Base-by-base conservation (phyloP, 2,113 vertebrate genomes). In the Pteropus alecto region DNA sequence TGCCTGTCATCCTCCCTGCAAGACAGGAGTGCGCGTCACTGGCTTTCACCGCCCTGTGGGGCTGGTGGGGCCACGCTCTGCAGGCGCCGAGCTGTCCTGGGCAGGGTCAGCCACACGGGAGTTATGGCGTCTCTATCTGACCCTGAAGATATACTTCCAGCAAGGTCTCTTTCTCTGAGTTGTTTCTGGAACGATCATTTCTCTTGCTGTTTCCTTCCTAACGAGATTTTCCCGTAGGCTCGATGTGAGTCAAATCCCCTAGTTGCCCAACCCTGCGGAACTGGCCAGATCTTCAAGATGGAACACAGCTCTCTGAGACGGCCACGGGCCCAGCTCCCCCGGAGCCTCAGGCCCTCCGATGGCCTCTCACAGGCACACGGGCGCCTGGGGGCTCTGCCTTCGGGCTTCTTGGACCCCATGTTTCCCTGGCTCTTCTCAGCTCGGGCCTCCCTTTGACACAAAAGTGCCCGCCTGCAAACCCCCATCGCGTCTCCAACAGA, bases 311-410 rank as follows among this genome's bases (percentile, higher is more conserved):
- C 41, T 0, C 18, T 5, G 46, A 35, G 33, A 28, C 41, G 5
- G 10, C n/a, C 35, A 0, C 7, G 41, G 60, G 22, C 58, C 46
- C 43, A 63, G 18, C 11, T 77, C 9, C 48, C 41, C 5, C 0
- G 65, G 38, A 8, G 13, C 26, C 18, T 63, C 22, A 3, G 54
- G n/a, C 26, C 76, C 12, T 41, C 38, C 18, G 35, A 1, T 7
- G 14, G 1, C 28, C 19, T 67, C 48, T 48, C 21, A 15, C 16
- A 60, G 61, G 5, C 30, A 0, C 12, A 3, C 0, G 0, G 26
- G 54, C n/a, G 9, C 35, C 58, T 15, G 38, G n/a, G 12, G 6
- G 1, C 19, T 0, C 24, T 10, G 56, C 12, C 33, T 71, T 63
- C 54, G n/a, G 12, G 12, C 87, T 14, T 15, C 33, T 56, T 58